A percentile compares a stretch with the other conserved stretches of the same genome.
These are phyloP conservation scores for Romanogobio albipinnatus DNA, from an alignment of 2,113 vertebrate species.

Conservation along the genomic window DNA sequence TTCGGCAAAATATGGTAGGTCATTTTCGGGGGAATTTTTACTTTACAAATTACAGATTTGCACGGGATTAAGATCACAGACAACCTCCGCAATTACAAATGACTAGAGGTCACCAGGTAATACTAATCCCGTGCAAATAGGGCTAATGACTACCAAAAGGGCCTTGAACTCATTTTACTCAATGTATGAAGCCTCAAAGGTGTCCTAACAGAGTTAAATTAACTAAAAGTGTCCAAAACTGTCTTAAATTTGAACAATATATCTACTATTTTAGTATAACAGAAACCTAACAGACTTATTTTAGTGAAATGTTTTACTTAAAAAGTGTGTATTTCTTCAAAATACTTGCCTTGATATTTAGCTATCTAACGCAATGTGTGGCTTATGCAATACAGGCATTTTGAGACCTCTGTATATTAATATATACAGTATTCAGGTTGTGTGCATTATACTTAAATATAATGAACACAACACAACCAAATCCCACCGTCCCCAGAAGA, in stretches of 20 bases:
- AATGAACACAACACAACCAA: conserved; percentile 55
- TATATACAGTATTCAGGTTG: background rate
- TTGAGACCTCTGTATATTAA: background rate
- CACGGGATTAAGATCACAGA: no score
- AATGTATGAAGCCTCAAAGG: background rate
- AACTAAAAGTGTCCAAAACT: background rate
- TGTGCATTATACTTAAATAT: no score
- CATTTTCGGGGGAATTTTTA: no score
- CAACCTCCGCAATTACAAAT: no score
- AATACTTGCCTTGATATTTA: background rate
- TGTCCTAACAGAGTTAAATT: background rate
- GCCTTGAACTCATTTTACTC: background rate
- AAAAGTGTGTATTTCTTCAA: background rate
- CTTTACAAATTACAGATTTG: no score
- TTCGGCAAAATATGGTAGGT: no score
- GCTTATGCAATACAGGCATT: background rate
- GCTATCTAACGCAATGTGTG: background rate
- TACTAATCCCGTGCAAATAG: no score
- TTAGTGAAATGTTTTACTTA: background rate
- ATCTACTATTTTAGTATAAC: background rate
- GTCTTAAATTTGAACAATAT: background rate
- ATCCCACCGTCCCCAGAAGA: conserved; percentile 16
- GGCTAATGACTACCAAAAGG: background rate
- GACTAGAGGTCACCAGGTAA: no score
- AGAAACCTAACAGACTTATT: background rate